These are phyloP conservation scores for Lanistes nyassanus DNA, from an alignment of 1,140 invertebrate species.

Conservation along the genomic window DNA sequence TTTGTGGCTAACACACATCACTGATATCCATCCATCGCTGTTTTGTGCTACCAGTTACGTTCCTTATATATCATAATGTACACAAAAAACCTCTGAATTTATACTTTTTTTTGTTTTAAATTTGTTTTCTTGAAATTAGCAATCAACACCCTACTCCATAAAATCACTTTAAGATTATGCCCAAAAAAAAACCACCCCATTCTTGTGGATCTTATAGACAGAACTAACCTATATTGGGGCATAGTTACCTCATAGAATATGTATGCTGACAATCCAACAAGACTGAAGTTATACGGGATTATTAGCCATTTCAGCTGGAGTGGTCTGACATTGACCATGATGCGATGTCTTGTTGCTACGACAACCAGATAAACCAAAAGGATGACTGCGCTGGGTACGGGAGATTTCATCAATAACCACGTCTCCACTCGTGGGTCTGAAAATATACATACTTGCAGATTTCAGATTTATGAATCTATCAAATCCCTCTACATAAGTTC, in stretches of 20 bases:
- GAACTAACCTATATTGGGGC: too few species aligned
- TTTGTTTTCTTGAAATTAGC: not conserved
- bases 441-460: conserved; percentile 2
- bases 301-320: conserved; percentile 81
- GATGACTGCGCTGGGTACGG: conserved; percentile 82
- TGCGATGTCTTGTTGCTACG: conserved; percentile 78
- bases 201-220: too few species aligned
- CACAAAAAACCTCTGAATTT: not conserved
- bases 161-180: not conserved
- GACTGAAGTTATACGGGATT: conserved; percentile 85
- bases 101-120: not conserved
- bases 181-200: not conserved
- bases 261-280: conserved; percentile 86
- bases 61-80: not conserved
- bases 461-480: too few species aligned
- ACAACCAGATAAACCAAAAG: conserved; percentile 86
- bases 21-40: too few species aligned
- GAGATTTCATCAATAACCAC: conserved; percentile 89
- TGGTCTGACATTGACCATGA: conserved; percentile 83
- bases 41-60: not conserved
- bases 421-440: conserved; percentile 76
- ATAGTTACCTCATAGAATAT: conserved; percentile 78
- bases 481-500: too few species aligned
- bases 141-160: not conserved
- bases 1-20: too few species aligned